A percentile compares a stretch with the other conserved stretches of the same genome.
These are phyloP conservation scores for Adineta ricciae DNA, from an alignment of 2,888 invertebrate genomes.

Conservation along the genomic window DNA sequence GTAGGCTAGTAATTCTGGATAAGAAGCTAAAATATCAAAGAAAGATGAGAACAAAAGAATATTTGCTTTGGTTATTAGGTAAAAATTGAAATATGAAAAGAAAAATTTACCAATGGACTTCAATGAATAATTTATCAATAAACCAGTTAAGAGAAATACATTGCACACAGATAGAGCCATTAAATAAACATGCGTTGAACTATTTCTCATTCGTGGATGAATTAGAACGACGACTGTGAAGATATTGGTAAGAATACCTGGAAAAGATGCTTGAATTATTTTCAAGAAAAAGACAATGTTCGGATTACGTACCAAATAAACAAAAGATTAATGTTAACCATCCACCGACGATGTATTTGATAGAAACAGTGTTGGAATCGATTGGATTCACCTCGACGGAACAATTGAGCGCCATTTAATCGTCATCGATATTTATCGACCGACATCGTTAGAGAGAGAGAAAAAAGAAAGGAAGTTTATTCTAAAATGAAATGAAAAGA, in stretches of 20 bases:
- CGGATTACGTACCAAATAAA: neutral
- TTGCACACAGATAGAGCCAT: neutral
- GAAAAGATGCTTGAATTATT: neutral
- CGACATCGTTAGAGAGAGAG: neutral
- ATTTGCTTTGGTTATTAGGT: too few species aligned
- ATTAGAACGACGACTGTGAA: neutral
- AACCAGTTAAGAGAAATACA: neutral
- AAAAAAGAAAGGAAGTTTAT: neutral
- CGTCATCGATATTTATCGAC: neutral
- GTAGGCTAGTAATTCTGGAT: neutral
- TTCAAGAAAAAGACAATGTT: neutral
- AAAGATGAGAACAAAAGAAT: neutral
- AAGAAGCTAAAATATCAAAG: neutral
- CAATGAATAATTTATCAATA: neutral
- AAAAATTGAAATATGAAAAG: too few species aligned
- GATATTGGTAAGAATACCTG: conserved; percentile 2
- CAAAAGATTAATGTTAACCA: neutral
- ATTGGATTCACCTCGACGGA: neutral
- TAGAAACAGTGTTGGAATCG: neutral
- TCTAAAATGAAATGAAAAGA: neutral
- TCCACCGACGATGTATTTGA: neutral
- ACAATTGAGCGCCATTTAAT: neutral
- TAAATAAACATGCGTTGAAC: conserved; percentile 7
- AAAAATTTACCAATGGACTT: neutral
- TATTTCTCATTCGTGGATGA: conserved; percentile 6